Base-by-base conservation (phyloP, 2,888 invertebrate species). In the Crioceris asparagi region DNA sequence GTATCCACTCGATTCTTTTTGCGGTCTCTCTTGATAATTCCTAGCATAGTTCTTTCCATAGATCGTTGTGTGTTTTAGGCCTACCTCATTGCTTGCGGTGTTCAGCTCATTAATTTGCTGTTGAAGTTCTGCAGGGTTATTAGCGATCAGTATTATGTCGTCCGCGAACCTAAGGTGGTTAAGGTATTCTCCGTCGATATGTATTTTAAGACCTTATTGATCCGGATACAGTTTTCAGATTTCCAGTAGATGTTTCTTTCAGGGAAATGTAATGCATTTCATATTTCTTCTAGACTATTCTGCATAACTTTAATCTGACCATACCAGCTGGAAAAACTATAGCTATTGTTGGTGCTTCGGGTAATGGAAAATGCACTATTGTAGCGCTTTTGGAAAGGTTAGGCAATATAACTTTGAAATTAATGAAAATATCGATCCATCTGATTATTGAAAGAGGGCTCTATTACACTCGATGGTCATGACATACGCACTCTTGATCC, bases 331-430 rank as follows among this genome's bases (percentile, higher is more conserved):
- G 94, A 1, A 82, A 83, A 65, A 85, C 91, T 0, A 80, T 93
- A 1, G 96, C 96, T 0, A 75, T 97, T 21, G 93, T 93, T 17
- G 92, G 96, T 1, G 76, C 86, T 0, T 93, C 92, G 26, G 96
- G 96, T 2, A 90, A 88, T 57, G 94, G 93, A 1, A 97, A 97
- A 67, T 92, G 92, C 0, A 97, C 96, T 0, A 77, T 96, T 14
- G 92, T 84, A 2, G 77, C 83, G 1, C 68, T 97, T 25, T 64
- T 97, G 31, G 93, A 96, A 67, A 78, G 91, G 73, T 84, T 56
- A 41, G 35, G 21, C 31, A 18, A 21, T 6, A 21, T 21, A 21
- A 7, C 10, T 6, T 21, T 11, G 16, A 6, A 21, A 21, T 7
- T 21, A 34, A 36, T 14, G 16, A 38, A n/a, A 27, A 14, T 36